Evolutionary conservation across 2,797 vertebrate species (phyloP).

Genomic region (Pteronotus mesoamericanus): DNA sequence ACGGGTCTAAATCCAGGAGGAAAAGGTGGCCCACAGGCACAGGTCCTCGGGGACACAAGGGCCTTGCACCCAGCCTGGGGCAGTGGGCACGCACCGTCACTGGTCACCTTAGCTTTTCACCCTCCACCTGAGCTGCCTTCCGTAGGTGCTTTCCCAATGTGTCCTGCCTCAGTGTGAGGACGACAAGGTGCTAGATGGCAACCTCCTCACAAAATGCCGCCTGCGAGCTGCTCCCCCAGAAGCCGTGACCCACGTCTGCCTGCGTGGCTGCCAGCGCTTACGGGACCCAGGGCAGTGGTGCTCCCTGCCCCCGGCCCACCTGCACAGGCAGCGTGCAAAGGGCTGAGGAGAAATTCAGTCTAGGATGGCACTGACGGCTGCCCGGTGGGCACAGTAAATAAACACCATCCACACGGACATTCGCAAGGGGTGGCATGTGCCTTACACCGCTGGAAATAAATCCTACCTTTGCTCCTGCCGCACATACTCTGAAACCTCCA

Average conservation of each 20-base stretch:
- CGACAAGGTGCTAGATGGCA: accelerated
- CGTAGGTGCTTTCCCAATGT: background rate
- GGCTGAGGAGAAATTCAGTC: background rate
- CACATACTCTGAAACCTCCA: background rate
- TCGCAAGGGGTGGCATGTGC: background rate
- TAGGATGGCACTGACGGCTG: accelerated
- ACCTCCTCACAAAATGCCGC: background rate
- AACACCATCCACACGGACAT: background rate
- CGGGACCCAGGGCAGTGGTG: accelerated
- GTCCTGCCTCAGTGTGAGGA: background rate
- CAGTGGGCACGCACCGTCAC: accelerated
- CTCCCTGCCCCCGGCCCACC: accelerated
- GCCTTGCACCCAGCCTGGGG: background rate
- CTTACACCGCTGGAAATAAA: accelerated
- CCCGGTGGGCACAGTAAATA: background rate
- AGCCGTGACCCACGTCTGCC: too few species aligned
- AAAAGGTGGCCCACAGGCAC: background rate
- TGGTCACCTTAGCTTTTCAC: background rate
- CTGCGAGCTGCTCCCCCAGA: background rate
- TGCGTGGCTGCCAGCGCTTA: accelerated
- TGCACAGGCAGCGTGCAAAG: background rate
- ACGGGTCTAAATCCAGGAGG: accelerated
- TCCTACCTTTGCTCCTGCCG: background rate
- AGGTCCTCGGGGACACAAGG: accelerated
- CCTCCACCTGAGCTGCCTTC: background rate